Base-by-base conservation (phyloP, 2,797 vertebrate species). In the Echiichthys vipera region DNA sequence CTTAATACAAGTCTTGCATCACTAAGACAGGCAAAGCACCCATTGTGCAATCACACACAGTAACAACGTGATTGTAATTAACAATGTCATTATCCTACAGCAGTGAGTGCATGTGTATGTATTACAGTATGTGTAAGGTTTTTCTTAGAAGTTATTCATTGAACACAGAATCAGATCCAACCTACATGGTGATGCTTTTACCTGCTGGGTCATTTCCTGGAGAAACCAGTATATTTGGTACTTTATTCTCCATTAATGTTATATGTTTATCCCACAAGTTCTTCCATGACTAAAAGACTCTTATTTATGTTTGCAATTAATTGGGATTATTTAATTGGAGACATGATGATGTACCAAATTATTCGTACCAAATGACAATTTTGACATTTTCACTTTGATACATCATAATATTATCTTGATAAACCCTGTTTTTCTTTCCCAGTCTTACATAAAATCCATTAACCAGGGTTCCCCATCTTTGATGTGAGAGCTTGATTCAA, bases 401-500 rank as follows among this genome's bases (percentile, higher is more conserved):
- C 20, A 29, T 56, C 58, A 45, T 47, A 3, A 15, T 20, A 34
- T 57, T 3, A 5, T 22, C 24, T 15, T 47, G n/a, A 5, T 25
- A 15, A 43, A 30, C 40, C 27, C 18, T 25, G 22, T 36, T 8
- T 29, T 5, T 20, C 0, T 42, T 47, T 49, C 4, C 22, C 2
- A 24, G 25, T 54, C 17, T 49, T 32, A 27, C 46, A 58, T 17
- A 9, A 46, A 54, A 65, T 67, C 36, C 3, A 58, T 53, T 37
- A 66, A 47, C 7, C 43, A 25, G 15, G 50, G 6, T 46, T 74
- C 18, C 17, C 24, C 12, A 0, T 27, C 20, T 74, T 50, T 27
- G n/a, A 59, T 22, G 34, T 59, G 18, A 43, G 18, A 1, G 32
- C 15, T 51, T 64, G 14, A 69, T 78, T 58, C 50, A 63, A 57